A percentile compares a stretch with the other conserved stretches of the same genome.
phyloP scores from a whole-genome alignment of 2,113 vertebrate genomes.

The Apteryx owenii region DNA sequence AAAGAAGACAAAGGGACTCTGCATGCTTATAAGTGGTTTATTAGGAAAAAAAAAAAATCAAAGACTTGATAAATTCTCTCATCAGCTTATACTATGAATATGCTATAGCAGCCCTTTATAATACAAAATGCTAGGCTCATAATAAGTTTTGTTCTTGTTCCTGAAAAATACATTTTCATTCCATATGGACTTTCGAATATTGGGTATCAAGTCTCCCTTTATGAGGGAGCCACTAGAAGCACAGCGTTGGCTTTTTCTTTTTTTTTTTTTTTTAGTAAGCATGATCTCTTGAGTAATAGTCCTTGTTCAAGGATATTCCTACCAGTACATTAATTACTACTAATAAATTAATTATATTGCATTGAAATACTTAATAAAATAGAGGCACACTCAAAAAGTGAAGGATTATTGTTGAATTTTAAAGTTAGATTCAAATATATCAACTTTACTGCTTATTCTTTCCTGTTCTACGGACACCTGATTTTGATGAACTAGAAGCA shows the following conservation, averaged over 20 bases:
- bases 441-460: slow-evolving; percentile 45
- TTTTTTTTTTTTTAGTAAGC: slow-evolving; percentile 4
- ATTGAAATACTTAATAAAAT: slow-evolving; percentile 59
- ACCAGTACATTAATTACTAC: slow-evolving; percentile 10
- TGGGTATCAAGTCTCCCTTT: background rate
- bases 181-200: background rate
- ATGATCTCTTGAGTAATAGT: background rate
- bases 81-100: background rate
- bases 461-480: slow-evolving; percentile 52
- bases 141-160: background rate
- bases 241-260: background rate
- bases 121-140: background rate
- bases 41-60: slow-evolving; percentile 46
- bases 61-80: background rate
- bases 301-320: slow-evolving; percentile 47
- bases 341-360: slow-evolving; percentile 68
- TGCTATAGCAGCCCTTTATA: background rate
- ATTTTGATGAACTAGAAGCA: slow-evolving; percentile 69
- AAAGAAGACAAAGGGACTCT: slow-evolving; percentile 33
- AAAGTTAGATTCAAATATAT: slow-evolving; percentile 62
- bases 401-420: slow-evolving; percentile 67
- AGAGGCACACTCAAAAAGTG: slow-evolving; percentile 14
- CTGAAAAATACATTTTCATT: background rate
- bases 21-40: background rate
- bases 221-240: background rate